Evolutionary conservation across 1,140 invertebrate genomes (phyloP).

Genomic region (Telenomus remus): DNA sequence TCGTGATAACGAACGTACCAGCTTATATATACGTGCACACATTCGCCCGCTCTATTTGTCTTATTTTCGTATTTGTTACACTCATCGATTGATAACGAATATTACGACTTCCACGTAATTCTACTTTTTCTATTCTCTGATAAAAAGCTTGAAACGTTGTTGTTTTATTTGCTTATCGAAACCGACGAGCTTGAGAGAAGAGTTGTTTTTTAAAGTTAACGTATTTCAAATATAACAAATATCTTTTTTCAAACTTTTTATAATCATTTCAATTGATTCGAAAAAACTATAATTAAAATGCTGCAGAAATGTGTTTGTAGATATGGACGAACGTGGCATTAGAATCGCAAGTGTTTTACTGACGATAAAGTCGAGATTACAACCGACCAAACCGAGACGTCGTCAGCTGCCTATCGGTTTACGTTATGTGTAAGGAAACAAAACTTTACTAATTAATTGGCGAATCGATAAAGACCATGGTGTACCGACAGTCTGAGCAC

Average conservation of each 20-base stretch:
- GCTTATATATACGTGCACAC: slow-evolving; percentile 42
- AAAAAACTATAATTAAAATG: too few species aligned
- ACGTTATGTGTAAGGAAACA: slow-evolving; percentile 55
- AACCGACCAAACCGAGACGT: slow-evolving; percentile 49
- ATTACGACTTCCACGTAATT: slow-evolving; percentile 10
- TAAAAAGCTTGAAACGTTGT: too few species aligned
- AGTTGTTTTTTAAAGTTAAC: too few species aligned
- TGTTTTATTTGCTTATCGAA: too few species aligned
- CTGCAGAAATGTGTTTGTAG: too few species aligned
- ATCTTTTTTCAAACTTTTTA: too few species aligned
- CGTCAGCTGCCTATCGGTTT: slow-evolving; percentile 53
- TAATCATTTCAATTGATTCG: too few species aligned
- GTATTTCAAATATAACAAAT: too few species aligned
- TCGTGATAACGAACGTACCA: slow-evolving; percentile 50
- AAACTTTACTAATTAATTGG: slow-evolving; percentile 62
- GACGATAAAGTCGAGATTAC: slow-evolving; percentile 46
- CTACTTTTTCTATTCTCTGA: not conserved
- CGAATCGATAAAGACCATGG: slow-evolving; percentile 57
- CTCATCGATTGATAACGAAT: slow-evolving; percentile 30
- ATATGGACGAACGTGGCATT: slow-evolving; percentile 7
- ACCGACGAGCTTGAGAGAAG: too few species aligned
- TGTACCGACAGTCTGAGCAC: slow-evolving; percentile 37
- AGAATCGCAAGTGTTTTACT: slow-evolving; percentile 38
- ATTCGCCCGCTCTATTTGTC: slow-evolving; percentile 21
- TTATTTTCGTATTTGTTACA: slow-evolving; percentile 36